phyloP scores from a whole-genome alignment of 2,113 vertebrate species.

The Climacteris rufus region DNA sequence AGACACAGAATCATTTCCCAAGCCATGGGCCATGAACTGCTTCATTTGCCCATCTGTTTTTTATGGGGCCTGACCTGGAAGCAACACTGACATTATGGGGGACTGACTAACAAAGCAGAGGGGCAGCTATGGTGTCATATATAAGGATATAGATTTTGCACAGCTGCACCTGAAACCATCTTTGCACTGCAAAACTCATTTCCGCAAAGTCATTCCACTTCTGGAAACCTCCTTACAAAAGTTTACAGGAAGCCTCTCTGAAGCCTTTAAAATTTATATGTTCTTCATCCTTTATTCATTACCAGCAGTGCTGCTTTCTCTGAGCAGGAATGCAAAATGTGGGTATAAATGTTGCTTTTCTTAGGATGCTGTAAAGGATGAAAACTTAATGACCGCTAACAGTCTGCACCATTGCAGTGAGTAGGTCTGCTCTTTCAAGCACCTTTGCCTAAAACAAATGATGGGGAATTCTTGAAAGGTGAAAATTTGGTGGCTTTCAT shows the following conservation, averaged over 20 bases:
- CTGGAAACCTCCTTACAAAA: background rate
- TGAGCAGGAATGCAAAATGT: background rate
- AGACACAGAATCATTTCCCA: background rate
- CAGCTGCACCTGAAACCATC: accelerated
- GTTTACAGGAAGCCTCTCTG: background rate
- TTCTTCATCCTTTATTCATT: background rate
- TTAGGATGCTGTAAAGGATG: background rate
- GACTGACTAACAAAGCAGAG: background rate
- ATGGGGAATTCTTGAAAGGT: background rate
- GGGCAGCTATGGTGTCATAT: background rate
- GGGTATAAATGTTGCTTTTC: background rate
- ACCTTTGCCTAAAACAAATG: background rate
- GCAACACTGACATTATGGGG: background rate
- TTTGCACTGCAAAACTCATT: background rate
- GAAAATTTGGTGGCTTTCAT: background rate
- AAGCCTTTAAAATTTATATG: background rate
- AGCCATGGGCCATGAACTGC: accelerated
- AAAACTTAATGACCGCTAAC: background rate
- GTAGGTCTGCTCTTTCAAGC: background rate
- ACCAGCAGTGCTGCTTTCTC: background rate
- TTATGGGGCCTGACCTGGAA: background rate
- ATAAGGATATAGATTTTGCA: background rate
- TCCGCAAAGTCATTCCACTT: background rate
- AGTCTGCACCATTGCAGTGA: background rate
- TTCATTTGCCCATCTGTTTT: background rate